These are phyloP conservation scores for Borostomias antarcticus DNA, from an alignment of 2,797 vertebrate species.

Conservation along the genomic window DNA sequence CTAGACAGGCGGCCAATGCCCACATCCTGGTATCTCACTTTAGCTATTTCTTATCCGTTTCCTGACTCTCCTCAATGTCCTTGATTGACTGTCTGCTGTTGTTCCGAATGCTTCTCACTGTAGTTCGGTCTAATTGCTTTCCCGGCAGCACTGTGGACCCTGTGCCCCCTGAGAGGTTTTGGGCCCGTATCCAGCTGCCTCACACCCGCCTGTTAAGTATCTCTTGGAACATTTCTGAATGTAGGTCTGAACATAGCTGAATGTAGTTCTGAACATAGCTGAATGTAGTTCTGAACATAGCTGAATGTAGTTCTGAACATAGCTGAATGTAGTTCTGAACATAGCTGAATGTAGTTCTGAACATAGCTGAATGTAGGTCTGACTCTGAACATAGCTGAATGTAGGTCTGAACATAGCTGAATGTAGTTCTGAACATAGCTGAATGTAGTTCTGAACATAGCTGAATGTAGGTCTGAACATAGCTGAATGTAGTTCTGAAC, in stretches of 20 bases:
- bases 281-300: conserved; percentile 17
- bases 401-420: conserved; percentile 13
- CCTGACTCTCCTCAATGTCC: conserved; percentile 22
- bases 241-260: conserved; percentile 18
- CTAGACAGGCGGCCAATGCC: conserved; percentile 40
- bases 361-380: conserved; percentile 20
- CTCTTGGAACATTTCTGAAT: conserved; percentile 35
- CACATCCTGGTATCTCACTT: conserved; percentile 33
- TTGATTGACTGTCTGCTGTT: conserved; percentile 38
- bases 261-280: conserved; percentile 22
- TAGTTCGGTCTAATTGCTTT: conserved; percentile 43
- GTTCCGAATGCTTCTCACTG: conserved; percentile 43
- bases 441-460: conserved; percentile 29
- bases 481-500: too few species aligned
- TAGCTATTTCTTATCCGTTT: conserved; percentile 19
- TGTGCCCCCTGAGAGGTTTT: conserved; percentile 15
- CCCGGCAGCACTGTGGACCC: conserved; percentile 31
- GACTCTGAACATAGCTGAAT: conserved; percentile 27
- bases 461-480: too few species aligned
- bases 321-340: conserved; percentile 20
- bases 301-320: conserved; percentile 19
- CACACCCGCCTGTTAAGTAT: conserved; percentile 26
- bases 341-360: conserved; percentile 20
- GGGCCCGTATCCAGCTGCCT: conserved; percentile 30
- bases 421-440: conserved; percentile 22